Conservation (phyloP, 2,888 invertebrate species). For the Thysanoteuthis rhombus region DNA sequence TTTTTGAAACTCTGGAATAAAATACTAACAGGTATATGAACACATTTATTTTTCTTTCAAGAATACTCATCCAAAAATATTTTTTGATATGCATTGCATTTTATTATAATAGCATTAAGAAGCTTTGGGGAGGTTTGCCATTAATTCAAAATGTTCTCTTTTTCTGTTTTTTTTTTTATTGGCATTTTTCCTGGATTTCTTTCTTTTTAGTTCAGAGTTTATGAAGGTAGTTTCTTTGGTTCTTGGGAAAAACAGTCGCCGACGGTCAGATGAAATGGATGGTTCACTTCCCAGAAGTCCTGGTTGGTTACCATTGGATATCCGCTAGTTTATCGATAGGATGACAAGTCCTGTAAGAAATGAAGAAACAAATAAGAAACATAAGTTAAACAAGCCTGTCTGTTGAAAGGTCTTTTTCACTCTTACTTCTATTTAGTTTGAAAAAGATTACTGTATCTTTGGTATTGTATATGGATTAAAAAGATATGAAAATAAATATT, state of each 20-base stretch:
- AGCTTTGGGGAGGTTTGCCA: neutral
- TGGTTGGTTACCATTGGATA: neutral
- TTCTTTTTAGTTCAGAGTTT: neutral
- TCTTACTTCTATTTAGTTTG: too few species aligned
- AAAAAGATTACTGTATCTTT: too few species aligned
- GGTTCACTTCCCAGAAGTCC: neutral
- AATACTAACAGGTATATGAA: neutral
- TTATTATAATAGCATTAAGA: neutral
- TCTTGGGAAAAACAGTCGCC: neutral
- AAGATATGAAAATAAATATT: too few species aligned
- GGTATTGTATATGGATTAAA: too few species aligned
- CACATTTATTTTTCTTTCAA: neutral
- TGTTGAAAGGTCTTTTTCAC: too few species aligned
- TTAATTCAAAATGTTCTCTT: neutral
- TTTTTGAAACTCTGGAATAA: neutral
- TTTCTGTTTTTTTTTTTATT: neutral
- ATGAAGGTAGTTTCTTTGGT: neutral
- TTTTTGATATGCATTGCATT: neutral
- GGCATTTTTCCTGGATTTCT: neutral
- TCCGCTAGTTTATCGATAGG: neutral
- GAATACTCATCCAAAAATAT: constrained; percentile 12
- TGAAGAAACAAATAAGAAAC: neutral
- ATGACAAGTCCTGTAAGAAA: neutral
- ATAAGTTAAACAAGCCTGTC: neutral
- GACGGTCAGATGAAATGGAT: neutral